phyloP scores from a whole-genome alignment of 2,888 invertebrate species.

The Xestobium rufovillosum region DNA sequence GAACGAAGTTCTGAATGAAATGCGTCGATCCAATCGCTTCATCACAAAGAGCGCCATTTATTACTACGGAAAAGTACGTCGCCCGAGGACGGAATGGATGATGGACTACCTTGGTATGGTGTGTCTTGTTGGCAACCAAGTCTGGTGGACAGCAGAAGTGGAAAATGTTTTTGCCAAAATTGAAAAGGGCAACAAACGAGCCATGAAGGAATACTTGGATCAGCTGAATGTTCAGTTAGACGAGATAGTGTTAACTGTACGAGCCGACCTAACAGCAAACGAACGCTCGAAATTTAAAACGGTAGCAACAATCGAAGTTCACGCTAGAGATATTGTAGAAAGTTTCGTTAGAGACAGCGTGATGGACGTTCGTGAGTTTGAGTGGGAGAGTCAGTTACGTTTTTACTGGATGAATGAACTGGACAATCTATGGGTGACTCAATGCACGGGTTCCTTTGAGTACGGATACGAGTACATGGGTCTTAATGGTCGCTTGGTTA shows the following conservation, averaged over 20 bases:
- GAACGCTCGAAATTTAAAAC: conserved; percentile 84
- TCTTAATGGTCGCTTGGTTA: conserved; percentile 80
- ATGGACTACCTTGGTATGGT: conserved; percentile 71
- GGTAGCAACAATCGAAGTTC: conserved; percentile 85
- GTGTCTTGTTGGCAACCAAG: conserved; percentile 66
- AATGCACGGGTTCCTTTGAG: conserved; percentile 80
- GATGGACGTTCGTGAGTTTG: conserved; percentile 76
- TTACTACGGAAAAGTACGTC: conserved; percentile 71
- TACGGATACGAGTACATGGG: conserved; percentile 97
- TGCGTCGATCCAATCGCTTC: conserved; percentile 74
- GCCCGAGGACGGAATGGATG: conserved; percentile 76
- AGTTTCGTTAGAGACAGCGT: conserved; percentile 73
- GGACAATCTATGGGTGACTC: conserved; percentile 74
- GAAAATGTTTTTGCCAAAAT: conserved; percentile 78
- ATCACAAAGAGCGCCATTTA: conserved; percentile 83
- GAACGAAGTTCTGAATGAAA: conserved; percentile 75
- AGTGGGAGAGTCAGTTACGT: conserved; percentile 89
- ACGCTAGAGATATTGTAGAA: conserved; percentile 85
- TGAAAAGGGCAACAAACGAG: conserved; percentile 67
- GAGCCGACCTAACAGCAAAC: conserved; percentile 66
- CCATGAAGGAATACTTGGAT: conserved; percentile 84
- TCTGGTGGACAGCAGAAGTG: conserved; percentile 95
- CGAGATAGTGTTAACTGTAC: conserved; percentile 70
- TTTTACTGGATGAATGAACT: conserved; percentile 83
- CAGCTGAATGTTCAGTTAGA: conserved; percentile 76